Evolutionary conservation across 2,113 vertebrate species (phyloP).

Genomic region (Ochotona princeps): DNA sequence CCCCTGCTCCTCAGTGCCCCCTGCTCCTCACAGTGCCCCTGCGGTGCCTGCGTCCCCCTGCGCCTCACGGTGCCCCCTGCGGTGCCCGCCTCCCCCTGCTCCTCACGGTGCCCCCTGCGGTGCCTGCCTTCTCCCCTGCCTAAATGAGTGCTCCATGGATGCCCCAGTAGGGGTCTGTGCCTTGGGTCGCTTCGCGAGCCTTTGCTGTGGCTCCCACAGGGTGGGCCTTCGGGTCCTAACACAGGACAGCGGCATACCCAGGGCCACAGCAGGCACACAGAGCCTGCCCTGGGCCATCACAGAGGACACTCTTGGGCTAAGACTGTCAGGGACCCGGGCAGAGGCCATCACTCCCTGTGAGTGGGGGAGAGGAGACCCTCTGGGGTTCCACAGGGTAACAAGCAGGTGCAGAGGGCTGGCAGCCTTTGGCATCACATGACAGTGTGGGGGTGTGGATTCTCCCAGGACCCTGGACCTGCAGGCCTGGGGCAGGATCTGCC

Average conservation of each 20-base stretch:
- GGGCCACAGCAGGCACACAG: background rate
- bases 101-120: background rate
- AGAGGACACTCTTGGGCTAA: background rate
- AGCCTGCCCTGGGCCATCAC: too few relatives aligned
- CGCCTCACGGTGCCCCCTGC: rapidly evolving
- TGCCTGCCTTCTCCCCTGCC: rapidly evolving
- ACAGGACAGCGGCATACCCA: background rate
- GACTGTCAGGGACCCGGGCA: background rate
- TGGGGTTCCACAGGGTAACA: background rate
- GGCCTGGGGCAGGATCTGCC: background rate
- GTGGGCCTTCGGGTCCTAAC: background rate
- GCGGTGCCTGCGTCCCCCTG: rapidly evolving
- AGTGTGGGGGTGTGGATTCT: background rate
- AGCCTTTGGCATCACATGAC: background rate
- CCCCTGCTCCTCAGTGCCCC: background rate
- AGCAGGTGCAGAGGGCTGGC: background rate
- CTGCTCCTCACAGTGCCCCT: too few relatives aligned
- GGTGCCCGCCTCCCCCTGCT: rapidly evolving
- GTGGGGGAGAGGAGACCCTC: background rate
- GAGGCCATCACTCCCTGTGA: background rate
- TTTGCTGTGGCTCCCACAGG: too few relatives aligned
- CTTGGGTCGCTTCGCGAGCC: background rate
- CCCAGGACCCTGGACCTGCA: background rate
- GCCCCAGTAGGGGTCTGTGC: background rate
- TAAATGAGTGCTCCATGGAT: too few relatives aligned